Conservation (phyloP, 2,888 invertebrate genomes). For the Metopia argyrocephala region DNA sequence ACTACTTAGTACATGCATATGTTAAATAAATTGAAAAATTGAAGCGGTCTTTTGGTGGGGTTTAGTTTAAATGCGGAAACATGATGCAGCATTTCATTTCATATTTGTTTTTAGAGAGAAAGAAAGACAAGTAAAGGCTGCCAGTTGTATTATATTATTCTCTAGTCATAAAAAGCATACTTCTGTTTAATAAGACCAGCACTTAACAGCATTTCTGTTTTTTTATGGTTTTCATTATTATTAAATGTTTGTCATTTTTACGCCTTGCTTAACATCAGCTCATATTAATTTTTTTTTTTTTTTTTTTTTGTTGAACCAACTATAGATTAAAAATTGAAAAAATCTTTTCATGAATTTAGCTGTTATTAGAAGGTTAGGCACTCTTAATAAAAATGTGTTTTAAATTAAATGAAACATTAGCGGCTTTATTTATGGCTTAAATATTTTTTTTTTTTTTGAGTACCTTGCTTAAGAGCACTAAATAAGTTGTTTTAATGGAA, state of each 20-base stretch:
- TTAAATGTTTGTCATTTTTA: constrained; percentile 72
- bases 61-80: constrained; percentile 63
- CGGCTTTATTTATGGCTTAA: constrained; percentile 1
- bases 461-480: no score
- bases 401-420: constrained; percentile 6
- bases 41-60: constrained; percentile 33
- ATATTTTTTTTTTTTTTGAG: no score
- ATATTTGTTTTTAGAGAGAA: background rate
- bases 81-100: constrained; percentile 63
- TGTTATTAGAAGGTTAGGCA: constrained; percentile 73
- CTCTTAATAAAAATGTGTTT: constrained; percentile 29
- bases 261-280: constrained; percentile 70
- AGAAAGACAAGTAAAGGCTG: background rate
- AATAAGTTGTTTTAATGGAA: no score
- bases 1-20: background rate
- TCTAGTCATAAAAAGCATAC: background rate
- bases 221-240: constrained; percentile 23
- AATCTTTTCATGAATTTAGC: constrained; percentile 53
- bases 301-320: background rate
- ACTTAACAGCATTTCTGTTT: constrained; percentile 6
- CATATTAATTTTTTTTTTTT: background rate
- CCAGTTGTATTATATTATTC: no score
- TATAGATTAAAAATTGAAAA: background rate
- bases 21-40: background rate
- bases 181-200: constrained; percentile 10